Base-by-base conservation (phyloP, 53 echinoderm and acorn worm genomes). In the Echinarachnius parma region DNA sequence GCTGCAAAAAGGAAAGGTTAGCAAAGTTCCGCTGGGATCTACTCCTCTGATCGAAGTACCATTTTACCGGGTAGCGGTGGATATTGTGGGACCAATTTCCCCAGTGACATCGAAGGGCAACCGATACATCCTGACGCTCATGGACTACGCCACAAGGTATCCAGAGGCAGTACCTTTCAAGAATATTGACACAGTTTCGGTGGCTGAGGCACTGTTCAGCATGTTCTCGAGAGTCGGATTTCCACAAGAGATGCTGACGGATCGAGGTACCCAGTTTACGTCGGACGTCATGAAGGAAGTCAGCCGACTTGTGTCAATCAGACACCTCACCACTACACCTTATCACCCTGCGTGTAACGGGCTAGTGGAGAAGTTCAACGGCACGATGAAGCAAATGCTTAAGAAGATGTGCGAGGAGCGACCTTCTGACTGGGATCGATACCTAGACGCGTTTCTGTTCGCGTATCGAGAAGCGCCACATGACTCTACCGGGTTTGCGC, bases 201-300 rank as follows among this genome's bases (percentile, higher is more conserved):
- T 64, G 9, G 64, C 64, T 3, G 64, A 64, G 13, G 64, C 64
- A 11, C 27, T 64, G 27, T 22, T 64, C 42, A 46, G 27, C 45
- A 64, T 64, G 0, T 64, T 46, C 26, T 64, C 64, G 10, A 1
- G 47, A 2, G 64, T 79, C 7, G 85, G 79, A 15, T 36, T 79
- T 34, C 78, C 78, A 19, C 56, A 28, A 11, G 84, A 84, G 52
- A 78, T 84, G 28, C 59, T 82, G 3, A 67, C 83, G 7, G 83
- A 83, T 54, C 66, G 60, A 59, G 83, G 83, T 4, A 45, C 77
- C 3, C 68, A 83, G 21, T 83, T 77, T 46, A 70, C 56, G 2
- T 84, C 84, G 4, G 62, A 54, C 13, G 53, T 84, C 13, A 84
- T 84, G 84, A 60, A 62, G 50, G 84, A 78, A 28, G 44, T 84